Percentiles rank a stretch among this genome's conserved stretches.
Conservation (phyloP, 2,888 invertebrate genomes). For the Lysandra bellargus region DNA sequence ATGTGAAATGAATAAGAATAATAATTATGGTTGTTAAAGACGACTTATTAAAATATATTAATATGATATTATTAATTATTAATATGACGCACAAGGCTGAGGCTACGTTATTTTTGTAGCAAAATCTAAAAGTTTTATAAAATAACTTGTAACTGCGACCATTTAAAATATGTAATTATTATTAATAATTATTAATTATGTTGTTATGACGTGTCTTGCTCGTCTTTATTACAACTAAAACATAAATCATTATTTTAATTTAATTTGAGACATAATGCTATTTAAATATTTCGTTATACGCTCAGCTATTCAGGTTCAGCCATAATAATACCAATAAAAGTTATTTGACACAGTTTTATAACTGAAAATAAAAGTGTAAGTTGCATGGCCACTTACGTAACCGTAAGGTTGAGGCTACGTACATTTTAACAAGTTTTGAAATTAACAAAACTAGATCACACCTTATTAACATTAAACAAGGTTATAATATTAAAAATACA, state of each 20-base stretch:
- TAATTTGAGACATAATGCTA: background rate
- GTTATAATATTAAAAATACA: background rate
- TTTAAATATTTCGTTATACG: background rate
- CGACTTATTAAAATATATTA: background rate
- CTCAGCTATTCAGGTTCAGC: background rate
- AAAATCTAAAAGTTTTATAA: background rate
- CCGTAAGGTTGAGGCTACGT: background rate
- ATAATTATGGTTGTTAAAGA: background rate
- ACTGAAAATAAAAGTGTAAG: background rate
- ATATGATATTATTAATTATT: background rate
- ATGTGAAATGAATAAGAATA: background rate
- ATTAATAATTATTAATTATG: no score
- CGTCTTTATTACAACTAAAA: no score
- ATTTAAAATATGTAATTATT: no score
- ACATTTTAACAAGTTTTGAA: conserved; percentile 1
- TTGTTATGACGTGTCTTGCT: no score
- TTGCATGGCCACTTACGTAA: background rate
- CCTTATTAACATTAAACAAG: background rate
- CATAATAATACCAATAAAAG: background rate
- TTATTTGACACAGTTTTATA: background rate
- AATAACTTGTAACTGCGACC: background rate
- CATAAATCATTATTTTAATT: background rate
- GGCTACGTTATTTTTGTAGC: background rate
- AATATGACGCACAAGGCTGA: background rate
- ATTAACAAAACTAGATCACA: conserved; percentile 1